Base-by-base conservation (phyloP, 2,113 vertebrate genomes). In the Theristicus caerulescens region DNA sequence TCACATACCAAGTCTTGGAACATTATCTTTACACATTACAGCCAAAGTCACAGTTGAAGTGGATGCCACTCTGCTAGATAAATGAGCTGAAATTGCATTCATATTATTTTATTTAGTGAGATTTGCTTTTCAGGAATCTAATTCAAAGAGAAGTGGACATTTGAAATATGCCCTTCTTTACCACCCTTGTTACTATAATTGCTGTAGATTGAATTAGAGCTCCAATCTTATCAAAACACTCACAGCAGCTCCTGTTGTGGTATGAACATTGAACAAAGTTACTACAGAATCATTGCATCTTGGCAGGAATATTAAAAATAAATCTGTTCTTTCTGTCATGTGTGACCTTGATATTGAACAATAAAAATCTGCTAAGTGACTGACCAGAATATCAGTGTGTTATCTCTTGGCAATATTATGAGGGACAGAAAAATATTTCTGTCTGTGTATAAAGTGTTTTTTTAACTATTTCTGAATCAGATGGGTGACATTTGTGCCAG, bases 291-390 rank as follows among this genome's bases (percentile, higher is more conserved):
- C 51, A 49, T 44, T 65, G 22, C 32, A 64, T 88, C 59, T 84
- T 86, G 72, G 21, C 52, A 92, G 31, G 24, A 92, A 80, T 67
- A 84, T 86, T 74, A 78, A 95, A 94, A 96, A 82, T 82, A 88
- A 93, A 58, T 58, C 27, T 65, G 22, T 61, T 78, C 20, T 84
- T 91, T 82, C 51, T 93, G 74, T 80, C 47, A 67, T 67, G 16
- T 66, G 40, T 87, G 77, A 85, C 70, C 44, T 85, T 81, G 73
- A 74, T 94, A 71, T 31, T 49, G 46, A 95, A 57, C 40, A 84
- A 62, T 17, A 31, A 85, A 87, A 91, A 58, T n/a, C 20, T 74
- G 47, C 11, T 51, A 65, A 80, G 31, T 85, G 47, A 67, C 77
- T 89, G 83, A 82, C 51, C 52, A 82, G 70, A 92, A 73, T 36